Evolutionary conservation across 1,140 invertebrate species (phyloP), one percentile per base, ranked within the genome.

Genomic region (Drosophila triauraria): DNA sequence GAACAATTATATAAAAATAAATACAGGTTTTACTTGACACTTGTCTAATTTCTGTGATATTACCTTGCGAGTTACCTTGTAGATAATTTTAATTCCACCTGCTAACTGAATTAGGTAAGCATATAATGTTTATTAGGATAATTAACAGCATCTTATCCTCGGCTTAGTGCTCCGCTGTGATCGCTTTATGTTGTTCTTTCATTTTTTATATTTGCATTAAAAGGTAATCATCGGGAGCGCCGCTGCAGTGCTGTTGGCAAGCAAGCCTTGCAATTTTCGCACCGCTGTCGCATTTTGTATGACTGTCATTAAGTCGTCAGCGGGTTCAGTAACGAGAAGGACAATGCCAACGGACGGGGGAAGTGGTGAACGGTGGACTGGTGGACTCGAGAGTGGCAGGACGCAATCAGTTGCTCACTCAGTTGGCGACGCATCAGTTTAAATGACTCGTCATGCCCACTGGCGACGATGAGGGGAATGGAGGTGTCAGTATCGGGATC

Each of bases 251-350:
- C 56, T 58, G 44, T 12, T 75, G 74, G 72, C 74, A 70, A 60
- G 77, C 78, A 81, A 60, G 75, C 75, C 63, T 78, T 85, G 85
- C 78, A 90, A 83, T 90, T 88, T 87, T 87, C 84, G 78, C 84
- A 79, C 84, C 85, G 85, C 71, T 87, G 84, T 88, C 78, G 84
- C 80, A 87, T 90, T 87, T 87, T 87, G 85, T 90, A 90, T 81
- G 84, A 65, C 84, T 87, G 84, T 87, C 84, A 87, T 87, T 87
- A 87, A 87, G 84, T 87, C 84, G 80, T 87, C 84, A 87, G 85
- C 85, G 69, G 76, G 84, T 78, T 71, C 67, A 56, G 75, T 78
- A 81, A 84, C 84, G 82, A 84, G 80, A 51, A 67, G 60, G 53
- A 68, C 58, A 68, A 67, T 59, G 13, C 32, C 40, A 44, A 27